Evolutionary conservation across 2,113 vertebrate species (phyloP).

Genomic region (Neoarius graeffei): DNA sequence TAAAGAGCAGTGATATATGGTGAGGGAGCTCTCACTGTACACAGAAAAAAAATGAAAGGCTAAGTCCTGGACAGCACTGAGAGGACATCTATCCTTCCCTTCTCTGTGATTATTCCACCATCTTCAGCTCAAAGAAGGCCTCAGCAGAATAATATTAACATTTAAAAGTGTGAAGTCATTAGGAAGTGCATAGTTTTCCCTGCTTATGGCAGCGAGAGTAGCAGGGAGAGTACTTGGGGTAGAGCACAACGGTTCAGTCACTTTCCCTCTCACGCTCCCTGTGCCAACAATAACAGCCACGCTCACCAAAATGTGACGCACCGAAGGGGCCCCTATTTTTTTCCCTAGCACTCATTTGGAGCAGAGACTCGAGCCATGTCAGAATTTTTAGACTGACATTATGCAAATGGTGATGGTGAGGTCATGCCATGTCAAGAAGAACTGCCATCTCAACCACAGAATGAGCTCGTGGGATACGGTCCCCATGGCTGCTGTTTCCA

Average conservation of each 20-base stretch:
- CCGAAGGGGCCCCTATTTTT: constrained; percentile 35
- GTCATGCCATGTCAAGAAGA: constrained; percentile 48
- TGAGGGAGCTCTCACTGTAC: constrained; percentile 16
- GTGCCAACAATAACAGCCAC: constrained; percentile 53
- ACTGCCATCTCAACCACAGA: constrained; percentile 45
- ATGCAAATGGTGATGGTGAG: constrained; percentile 52
- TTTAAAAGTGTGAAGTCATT: constrained; percentile 56
- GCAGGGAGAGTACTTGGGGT: constrained; percentile 29
- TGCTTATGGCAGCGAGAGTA: constrained; percentile 44
- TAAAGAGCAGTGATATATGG: constrained; percentile 19
- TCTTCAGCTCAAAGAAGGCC: constrained; percentile 20
- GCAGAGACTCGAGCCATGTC: constrained; percentile 42
- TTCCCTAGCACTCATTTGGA: constrained; percentile 30
- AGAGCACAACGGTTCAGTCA: constrained; percentile 42
- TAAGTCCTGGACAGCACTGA: constrained; percentile 13
- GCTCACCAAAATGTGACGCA: constrained; percentile 40
- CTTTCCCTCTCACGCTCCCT: constrained; percentile 28
- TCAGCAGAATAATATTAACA: constrained; percentile 37
- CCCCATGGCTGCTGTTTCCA: constrained; percentile 37
- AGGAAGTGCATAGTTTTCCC: constrained; percentile 48
- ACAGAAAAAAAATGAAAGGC: constrained; percentile 16
- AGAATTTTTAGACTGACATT: constrained; percentile 48
- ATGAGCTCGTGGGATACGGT: constrained; percentile 34
- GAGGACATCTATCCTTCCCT: constrained; percentile 24
- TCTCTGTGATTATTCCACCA: constrained; percentile 17